phyloP scores from a whole-genome alignment of 2,797 vertebrate genomes.

The Helicolenus hilgendorfi region DNA sequence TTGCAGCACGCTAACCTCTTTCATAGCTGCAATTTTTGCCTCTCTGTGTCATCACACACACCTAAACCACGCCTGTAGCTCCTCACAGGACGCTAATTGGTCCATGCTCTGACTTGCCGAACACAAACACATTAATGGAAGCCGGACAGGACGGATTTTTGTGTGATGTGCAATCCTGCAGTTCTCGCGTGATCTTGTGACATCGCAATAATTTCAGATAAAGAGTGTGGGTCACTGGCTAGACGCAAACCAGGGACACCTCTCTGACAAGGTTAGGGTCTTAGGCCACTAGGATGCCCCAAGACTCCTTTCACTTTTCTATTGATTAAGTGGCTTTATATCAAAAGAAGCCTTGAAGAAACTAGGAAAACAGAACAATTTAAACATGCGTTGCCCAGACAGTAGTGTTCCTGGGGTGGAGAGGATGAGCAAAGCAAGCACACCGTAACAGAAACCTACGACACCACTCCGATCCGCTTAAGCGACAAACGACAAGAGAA shows the following conservation, averaged over 20 bases:
- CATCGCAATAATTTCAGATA: too few species aligned
- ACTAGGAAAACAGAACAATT: not conserved
- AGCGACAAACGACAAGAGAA: slow-evolving; percentile 88
- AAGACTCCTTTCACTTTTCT: not conserved
- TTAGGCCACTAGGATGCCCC: not conserved
- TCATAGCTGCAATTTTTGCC: too few species aligned
- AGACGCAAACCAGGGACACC: not conserved
- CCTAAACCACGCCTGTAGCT: too few species aligned
- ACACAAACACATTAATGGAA: too few species aligned
- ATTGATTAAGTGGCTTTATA: not conserved
- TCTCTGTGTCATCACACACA: too few species aligned
- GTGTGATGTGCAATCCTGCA: too few species aligned
- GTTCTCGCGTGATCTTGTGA: too few species aligned
- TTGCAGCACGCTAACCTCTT: too few species aligned
- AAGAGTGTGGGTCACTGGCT: not conserved
- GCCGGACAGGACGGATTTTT: too few species aligned
- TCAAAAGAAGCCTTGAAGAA: not conserved
- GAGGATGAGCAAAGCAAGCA: slow-evolving; percentile 6
- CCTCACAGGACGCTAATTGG: too few species aligned
- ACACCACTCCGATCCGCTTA: not conserved
- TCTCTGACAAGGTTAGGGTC: not conserved
- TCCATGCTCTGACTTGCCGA: too few species aligned
- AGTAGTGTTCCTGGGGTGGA: not conserved
- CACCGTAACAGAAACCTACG: not conserved
- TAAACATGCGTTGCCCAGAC: not conserved